These are phyloP conservation scores for Lasioglossum pauxillum DNA, from an alignment of 2,888 invertebrate genomes.

Conservation along the genomic window DNA sequence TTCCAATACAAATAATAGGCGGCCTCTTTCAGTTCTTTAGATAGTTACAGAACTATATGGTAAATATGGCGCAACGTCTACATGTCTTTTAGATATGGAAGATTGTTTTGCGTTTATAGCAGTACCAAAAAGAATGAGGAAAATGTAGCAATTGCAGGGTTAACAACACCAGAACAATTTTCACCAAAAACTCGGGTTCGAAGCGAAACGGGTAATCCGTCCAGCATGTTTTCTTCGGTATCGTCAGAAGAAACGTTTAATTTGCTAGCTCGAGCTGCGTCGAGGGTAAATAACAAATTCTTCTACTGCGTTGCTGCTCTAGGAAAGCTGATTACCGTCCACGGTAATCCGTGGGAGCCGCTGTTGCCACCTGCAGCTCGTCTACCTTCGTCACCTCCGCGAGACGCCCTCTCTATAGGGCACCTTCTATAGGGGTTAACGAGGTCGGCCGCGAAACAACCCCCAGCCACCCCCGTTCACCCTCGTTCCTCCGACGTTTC, in stretches of 20 bases:
- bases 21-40: no score
- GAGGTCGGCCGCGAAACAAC: conserved; percentile 74
- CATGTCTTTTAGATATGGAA: no score
- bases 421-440: conserved; percentile 68
- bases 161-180: background rate
- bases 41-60: no score
- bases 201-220: background rate
- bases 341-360: conserved; percentile 53
- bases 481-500: conserved; percentile 24
- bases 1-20: no score
- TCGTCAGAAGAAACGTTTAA: conserved; percentile 9
- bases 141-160: background rate
- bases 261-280: background rate
- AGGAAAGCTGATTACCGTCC: conserved; percentile 69
- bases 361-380: conserved; percentile 55
- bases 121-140: background rate
- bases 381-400: conserved; percentile 51
- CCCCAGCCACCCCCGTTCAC: conserved; percentile 55
- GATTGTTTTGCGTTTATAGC: background rate
- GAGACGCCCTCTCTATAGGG: conserved; percentile 32
- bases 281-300: conserved; percentile 12
- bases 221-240: background rate
- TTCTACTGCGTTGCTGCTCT: conserved; percentile 23
- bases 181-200: background rate
- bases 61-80: no score